phyloP scores from a whole-genome alignment of 2,797 vertebrate genomes.

The Ispidina lecontei region DNA sequence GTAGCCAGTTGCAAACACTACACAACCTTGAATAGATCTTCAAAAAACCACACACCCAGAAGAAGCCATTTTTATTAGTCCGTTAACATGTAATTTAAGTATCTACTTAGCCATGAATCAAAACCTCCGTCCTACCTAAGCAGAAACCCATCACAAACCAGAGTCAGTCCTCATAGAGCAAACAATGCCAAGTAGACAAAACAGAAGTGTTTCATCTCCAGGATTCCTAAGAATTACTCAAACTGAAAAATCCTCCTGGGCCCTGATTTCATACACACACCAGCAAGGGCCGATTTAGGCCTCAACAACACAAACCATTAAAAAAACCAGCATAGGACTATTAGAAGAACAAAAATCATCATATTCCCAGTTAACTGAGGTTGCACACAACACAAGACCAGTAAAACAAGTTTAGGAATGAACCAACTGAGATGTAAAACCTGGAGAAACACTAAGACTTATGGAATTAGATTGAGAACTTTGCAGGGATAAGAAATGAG shows the following conservation, averaged over 20 bases:
- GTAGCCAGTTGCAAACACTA: constrained; percentile 53
- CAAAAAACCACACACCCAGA: constrained; percentile 69
- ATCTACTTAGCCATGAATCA: constrained; percentile 44
- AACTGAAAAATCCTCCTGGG: constrained; percentile 10
- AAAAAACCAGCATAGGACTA: not conserved
- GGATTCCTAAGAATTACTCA: not conserved
- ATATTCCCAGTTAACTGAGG: not conserved
- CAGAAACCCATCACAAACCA: not conserved
- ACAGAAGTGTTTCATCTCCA: not conserved
- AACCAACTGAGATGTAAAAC: not conserved
- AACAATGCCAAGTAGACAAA: constrained; percentile 1
- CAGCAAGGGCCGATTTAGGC: not conserved
- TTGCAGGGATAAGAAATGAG: not conserved
- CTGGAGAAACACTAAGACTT: not conserved
- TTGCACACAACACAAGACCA: not conserved
- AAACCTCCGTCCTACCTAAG: constrained; percentile 55
- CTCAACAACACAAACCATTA: not conserved
- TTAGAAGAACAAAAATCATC: not conserved
- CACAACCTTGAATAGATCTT: constrained; percentile 70
- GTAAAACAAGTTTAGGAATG: constrained; percentile 10
- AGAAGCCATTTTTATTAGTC: constrained; percentile 68
- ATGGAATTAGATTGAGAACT: not conserved
- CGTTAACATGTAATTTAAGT: constrained; percentile 63
- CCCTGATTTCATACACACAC: not conserved
- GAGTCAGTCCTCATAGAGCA: not conserved